Evolutionary conservation across 1,140 invertebrate species (phyloP).

Genomic region (Ceratoteleas bidentatus): DNA sequence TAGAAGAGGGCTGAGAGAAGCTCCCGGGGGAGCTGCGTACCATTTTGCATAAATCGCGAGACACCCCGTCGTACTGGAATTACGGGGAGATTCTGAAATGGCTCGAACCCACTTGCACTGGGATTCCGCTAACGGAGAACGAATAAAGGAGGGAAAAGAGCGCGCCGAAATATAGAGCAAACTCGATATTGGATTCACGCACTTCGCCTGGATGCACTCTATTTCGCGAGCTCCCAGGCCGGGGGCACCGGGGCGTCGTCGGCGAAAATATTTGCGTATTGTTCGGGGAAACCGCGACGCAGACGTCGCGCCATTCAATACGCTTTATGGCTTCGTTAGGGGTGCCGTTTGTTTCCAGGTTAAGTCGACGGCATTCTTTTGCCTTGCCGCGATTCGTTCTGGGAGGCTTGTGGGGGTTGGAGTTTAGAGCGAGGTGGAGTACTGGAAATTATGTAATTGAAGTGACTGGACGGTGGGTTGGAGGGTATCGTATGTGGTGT

Average conservation of each 20-base stretch:
- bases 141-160: conserved; percentile 41
- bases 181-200: conserved; percentile 64
- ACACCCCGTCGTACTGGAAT: conserved; percentile 74
- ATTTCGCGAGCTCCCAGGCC: conserved; percentile 29
- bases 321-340: conserved; percentile 17
- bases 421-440: not conserved
- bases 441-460: not conserved
- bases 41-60: conserved; percentile 82
- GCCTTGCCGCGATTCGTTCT: too few species aligned
- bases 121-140: conserved; percentile 41
- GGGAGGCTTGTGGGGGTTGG: not conserved
- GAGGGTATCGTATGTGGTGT: too few species aligned
- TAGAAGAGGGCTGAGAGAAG: conserved; percentile 71
- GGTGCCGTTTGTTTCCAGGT: not conserved
- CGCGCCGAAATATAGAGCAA: conserved; percentile 52
- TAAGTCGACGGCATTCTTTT: not conserved
- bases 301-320: conserved; percentile 19
- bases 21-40: conserved; percentile 78
- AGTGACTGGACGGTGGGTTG: too few species aligned
- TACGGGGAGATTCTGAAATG: conserved; percentile 67
- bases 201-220: conserved; percentile 53
- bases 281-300: conserved; percentile 25
- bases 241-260: conserved; percentile 11
- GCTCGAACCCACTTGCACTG: conserved; percentile 61
- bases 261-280: conserved; percentile 40